Evolutionary conservation across 2,888 invertebrate species (phyloP), one percentile per base, ranked within the genome.

Genomic region (Colletes collaris): DNA sequence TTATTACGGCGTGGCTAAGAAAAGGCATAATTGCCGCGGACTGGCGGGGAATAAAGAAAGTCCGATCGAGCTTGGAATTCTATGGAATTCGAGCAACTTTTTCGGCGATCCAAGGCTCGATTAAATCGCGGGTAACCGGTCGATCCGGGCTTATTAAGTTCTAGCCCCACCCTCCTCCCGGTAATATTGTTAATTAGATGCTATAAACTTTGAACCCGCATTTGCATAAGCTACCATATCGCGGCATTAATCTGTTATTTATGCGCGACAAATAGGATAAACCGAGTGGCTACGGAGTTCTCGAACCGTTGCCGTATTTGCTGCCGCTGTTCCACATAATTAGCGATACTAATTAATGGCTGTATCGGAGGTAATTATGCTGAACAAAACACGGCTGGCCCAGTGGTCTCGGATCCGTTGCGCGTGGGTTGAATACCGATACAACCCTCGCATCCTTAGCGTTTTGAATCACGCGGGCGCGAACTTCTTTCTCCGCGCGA

Each of bases 331-430:
- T 88, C 83, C 82, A 81, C 84, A 82, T 89, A 89, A 89, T 89
- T 89, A 89, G 87, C 82, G 85, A 84, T 89, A 89, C 88, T 89
- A 89, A 89, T 89, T 89, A 89, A 89, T 86, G 86, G 78, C 79
- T 83, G 85, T 81, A 84, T 78, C 75, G 79, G 55, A 70, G 81
- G 74, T 79, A 84, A 85, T 85, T 85, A 84, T 77, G 72, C 64
- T 49, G 76, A 73, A 76, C 72, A 70, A 78, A 85, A 82, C 85
- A 76, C 71, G 67, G 56, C 50, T 66, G 68, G 69, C 55, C 60
- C 56, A 11, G 46, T 60, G 46, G 62, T 40, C 75, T 40, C 19
- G 53, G 60, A 27, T 63, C 46, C 49, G 4, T 16, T 13, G 71
- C 72, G 65, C 68, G 65, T 69, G 58, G 62, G 60, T 62, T 35